Conservation (phyloP, 2,113 vertebrate genomes). For the Megaptera novaeangliae region DNA sequence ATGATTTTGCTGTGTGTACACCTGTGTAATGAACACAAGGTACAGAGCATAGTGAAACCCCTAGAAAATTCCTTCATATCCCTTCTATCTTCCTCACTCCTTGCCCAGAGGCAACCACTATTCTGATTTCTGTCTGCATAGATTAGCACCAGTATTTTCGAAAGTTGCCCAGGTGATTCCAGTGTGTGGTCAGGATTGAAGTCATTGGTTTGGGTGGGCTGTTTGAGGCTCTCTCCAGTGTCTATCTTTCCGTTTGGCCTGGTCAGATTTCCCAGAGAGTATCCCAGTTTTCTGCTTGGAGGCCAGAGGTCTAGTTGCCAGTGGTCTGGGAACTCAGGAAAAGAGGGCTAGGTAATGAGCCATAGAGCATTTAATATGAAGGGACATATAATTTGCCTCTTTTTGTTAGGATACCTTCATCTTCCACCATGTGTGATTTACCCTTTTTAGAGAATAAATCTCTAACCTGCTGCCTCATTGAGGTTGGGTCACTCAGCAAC, state of each 20-base stretch:
- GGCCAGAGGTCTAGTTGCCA: neutral
- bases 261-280: neutral
- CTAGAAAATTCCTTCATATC: neutral
- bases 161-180: neutral
- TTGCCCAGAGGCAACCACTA: neutral
- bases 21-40: neutral
- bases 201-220: neutral
- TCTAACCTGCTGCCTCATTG: neutral
- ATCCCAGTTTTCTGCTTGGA: conserved; percentile 6
- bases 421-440: neutral
- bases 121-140: conserved; percentile 24
- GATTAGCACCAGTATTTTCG: neutral
- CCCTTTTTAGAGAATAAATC: neutral
- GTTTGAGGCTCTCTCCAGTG: neutral
- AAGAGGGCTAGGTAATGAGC: neutral
- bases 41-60: neutral
- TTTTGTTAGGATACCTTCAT: neutral
- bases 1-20: neutral
- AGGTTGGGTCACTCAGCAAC: neutral
- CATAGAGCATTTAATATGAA: neutral
- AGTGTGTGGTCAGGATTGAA: neutral
- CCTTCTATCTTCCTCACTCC: neutral
- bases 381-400: neutral
- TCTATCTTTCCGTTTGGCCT: conserved; percentile 8
- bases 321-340: neutral